phyloP scores from a whole-genome alignment of 2,888 invertebrate genomes.

The Latrodectus hesperus region DNA sequence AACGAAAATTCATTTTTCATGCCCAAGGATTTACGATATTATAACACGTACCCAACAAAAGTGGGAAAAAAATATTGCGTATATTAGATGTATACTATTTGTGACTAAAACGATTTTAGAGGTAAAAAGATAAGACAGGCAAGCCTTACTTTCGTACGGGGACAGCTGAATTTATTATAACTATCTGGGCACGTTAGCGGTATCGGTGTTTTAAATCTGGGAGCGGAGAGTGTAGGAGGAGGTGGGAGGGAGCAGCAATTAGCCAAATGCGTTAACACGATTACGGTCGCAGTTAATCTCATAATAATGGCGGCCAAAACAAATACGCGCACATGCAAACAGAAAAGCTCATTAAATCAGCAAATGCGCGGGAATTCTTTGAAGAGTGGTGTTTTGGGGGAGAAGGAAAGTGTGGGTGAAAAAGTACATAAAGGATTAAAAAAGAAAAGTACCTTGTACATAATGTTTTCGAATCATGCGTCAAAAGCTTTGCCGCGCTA shows the following conservation, averaged over 20 bases:
- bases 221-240: background rate
- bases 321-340: conserved; percentile 1
- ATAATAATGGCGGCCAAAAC: conserved; percentile 39
- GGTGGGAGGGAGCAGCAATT: conserved; percentile 36
- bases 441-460: too few species aligned
- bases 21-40: too few species aligned
- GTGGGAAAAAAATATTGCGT: background rate
- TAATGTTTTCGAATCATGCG: too few species aligned
- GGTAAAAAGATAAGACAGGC: background rate
- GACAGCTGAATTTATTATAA: background rate
- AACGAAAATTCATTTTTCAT: conserved; percentile 56
- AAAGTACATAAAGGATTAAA: too few species aligned
- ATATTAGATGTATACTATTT: background rate
- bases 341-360: conserved; percentile 1
- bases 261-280: conserved; percentile 41
- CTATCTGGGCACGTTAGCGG: background rate
- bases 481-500: too few species aligned
- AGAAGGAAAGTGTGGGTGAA: too few species aligned
- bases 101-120: background rate
- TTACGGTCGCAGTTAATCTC: conserved; percentile 49
- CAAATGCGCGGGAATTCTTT: too few species aligned
- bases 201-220: conserved; percentile 12
- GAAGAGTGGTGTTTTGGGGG: too few species aligned
- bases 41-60: background rate
- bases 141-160: background rate